Conservation (phyloP, 1,140 invertebrate genomes). For the Paraescarpia echinospica region DNA sequence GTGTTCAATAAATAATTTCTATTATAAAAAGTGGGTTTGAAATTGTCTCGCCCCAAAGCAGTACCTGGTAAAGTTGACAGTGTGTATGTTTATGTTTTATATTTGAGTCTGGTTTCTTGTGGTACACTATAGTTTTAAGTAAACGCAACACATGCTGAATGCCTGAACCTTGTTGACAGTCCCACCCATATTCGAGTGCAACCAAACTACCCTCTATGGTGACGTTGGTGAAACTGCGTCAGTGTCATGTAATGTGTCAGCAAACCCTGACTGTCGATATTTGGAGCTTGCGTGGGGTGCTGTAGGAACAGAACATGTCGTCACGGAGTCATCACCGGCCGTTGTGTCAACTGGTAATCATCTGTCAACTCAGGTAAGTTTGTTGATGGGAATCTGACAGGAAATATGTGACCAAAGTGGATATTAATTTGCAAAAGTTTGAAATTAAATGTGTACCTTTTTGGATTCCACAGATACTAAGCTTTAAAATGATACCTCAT, state of each 20-base stretch:
- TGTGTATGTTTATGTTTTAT: too few relatives aligned
- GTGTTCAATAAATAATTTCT: too few relatives aligned
- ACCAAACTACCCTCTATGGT: not conserved
- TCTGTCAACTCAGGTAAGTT: not conserved
- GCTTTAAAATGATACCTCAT: too few relatives aligned
- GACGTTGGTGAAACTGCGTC: not conserved
- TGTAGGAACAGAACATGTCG: not conserved
- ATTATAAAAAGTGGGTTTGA: too few relatives aligned
- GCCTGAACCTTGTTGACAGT: not conserved
- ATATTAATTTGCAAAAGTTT: too few relatives aligned
- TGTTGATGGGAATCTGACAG: not conserved
- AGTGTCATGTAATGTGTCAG: not conserved
- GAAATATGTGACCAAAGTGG: too few relatives aligned
- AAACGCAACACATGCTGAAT: not conserved
- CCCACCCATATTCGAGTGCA: not conserved
- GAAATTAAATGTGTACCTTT: too few relatives aligned
- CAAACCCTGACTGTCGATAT: not conserved
- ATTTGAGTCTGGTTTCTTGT: too few relatives aligned
- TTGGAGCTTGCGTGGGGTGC: not conserved
- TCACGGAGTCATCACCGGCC: not conserved
- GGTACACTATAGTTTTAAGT: not conserved
- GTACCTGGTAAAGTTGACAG: too few relatives aligned
- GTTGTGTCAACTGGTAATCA: not conserved
- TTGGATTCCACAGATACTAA: too few relatives aligned
- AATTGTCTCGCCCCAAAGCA: too few relatives aligned